Conservation (phyloP, 2,888 invertebrate genomes). For the Eucriotettix oculatus region DNA sequence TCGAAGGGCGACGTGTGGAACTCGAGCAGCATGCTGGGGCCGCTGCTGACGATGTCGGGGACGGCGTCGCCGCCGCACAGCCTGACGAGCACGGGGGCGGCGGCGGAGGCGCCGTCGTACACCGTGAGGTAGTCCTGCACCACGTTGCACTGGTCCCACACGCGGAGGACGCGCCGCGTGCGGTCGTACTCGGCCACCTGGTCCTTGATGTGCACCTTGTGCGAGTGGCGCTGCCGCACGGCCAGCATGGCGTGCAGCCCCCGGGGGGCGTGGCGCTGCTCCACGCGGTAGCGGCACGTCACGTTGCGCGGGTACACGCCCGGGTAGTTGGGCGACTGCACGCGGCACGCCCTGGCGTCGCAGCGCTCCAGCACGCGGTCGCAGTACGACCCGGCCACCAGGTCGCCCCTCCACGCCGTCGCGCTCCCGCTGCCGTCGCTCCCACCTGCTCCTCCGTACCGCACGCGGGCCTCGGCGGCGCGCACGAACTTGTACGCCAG, state of each 20-base stretch:
- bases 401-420: conserved; percentile 57
- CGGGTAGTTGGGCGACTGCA: conserved; percentile 80
- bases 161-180: conserved; percentile 55
- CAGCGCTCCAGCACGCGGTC: conserved; percentile 66
- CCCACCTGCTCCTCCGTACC: conserved; percentile 62
- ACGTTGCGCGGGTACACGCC: conserved; percentile 74
- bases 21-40: conserved; percentile 59
- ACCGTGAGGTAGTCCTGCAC: conserved; percentile 69
- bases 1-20: conserved; percentile 69
- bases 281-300: conserved; percentile 61
- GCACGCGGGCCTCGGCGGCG: conserved; percentile 54
- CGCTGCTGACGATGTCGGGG: conserved; percentile 61
- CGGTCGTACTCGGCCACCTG: conserved; percentile 59
- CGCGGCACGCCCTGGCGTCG: conserved; percentile 48
- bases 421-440: conserved; percentile 31
- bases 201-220: conserved; percentile 64
- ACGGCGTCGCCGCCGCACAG: conserved; percentile 70
- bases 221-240: conserved; percentile 60
- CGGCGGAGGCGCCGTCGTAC: conserved; percentile 55
- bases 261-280: conserved; percentile 36
- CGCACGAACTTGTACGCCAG: conserved; percentile 69
- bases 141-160: conserved; percentile 68
- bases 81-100: conserved; percentile 49
- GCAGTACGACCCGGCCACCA: conserved; percentile 60
- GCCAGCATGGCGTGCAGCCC: conserved; percentile 60